These are phyloP conservation scores for Larimichthys crocea DNA, from an alignment of 2,113 vertebrate genomes.

Conservation along the genomic window DNA sequence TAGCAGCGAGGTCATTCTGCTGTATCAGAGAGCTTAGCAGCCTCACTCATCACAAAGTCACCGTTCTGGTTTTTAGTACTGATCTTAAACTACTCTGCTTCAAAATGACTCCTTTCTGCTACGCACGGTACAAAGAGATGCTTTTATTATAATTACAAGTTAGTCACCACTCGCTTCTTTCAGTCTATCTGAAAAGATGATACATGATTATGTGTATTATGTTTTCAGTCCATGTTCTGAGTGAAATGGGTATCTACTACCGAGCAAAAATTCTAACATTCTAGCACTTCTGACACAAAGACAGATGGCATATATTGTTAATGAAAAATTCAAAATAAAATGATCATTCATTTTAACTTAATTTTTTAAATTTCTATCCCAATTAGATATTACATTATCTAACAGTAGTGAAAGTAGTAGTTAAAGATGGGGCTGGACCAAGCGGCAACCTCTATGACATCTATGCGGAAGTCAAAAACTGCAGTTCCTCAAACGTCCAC, in stretches of 20 bases:
- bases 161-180: not conserved
- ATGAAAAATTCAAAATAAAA: not conserved
- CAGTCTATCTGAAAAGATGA: not conserved
- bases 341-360: not conserved
- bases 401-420: not conserved
- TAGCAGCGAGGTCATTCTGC: constrained; percentile 40
- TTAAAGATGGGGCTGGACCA: no score
- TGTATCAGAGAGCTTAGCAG: constrained; percentile 23
- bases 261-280: not conserved
- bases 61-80: constrained; percentile 35
- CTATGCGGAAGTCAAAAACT: no score
- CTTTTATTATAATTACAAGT: not conserved
- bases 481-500: no score
- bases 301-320: no score
- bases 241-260: not conserved
- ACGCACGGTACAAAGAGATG: not conserved
- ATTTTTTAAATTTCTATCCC: not conserved
- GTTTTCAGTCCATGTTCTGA: not conserved
- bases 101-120: constrained; percentile 14
- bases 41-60: constrained; percentile 35
- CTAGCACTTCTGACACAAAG: not conserved
- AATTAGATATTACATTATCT: not conserved
- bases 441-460: no score
- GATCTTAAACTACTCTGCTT: constrained; percentile 12
- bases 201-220: not conserved